Conservation (phyloP, 2,888 invertebrate genomes). For the Calameuta idolon region DNA sequence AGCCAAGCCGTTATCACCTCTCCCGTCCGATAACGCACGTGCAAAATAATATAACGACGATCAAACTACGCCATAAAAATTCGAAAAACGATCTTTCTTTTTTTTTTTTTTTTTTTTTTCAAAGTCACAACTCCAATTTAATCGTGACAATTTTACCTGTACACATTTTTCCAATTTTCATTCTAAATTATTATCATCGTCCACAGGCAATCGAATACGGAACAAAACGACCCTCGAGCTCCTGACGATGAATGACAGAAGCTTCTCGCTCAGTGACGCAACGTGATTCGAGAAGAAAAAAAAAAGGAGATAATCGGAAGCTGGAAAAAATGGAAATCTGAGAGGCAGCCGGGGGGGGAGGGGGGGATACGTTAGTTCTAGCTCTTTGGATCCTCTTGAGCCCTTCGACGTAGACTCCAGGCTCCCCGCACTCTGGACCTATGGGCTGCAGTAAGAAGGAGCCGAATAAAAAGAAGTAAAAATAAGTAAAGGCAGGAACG, state of each 20-base stretch:
- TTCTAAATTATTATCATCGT: not conserved
- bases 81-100: not conserved
- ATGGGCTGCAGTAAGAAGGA: not conserved
- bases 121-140: not conserved
- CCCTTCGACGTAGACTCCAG: not conserved
- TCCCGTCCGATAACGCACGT: constrained; percentile 53
- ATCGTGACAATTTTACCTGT: not conserved
- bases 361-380: not conserved
- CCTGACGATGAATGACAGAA: not conserved
- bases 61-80: not conserved
- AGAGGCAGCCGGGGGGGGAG: constrained; percentile 2
- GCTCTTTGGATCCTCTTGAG: constrained; percentile 15
- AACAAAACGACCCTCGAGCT: not conserved
- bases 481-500: constrained; percentile 2
- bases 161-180: not conserved
- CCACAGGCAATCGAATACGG: not conserved
- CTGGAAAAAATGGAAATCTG: constrained; percentile 19
- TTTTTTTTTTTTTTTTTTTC: not conserved
- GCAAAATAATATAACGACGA: constrained; percentile 50
- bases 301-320: not conserved
- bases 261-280: constrained; percentile 1
- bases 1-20: constrained; percentile 42
- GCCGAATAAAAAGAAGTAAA: not conserved
- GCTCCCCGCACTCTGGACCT: not conserved
- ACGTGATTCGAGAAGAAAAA: not conserved